These are phyloP conservation scores for Puffinus mauretanicus DNA, from an alignment of 2,113 vertebrate genomes.

Conservation along the genomic window DNA sequence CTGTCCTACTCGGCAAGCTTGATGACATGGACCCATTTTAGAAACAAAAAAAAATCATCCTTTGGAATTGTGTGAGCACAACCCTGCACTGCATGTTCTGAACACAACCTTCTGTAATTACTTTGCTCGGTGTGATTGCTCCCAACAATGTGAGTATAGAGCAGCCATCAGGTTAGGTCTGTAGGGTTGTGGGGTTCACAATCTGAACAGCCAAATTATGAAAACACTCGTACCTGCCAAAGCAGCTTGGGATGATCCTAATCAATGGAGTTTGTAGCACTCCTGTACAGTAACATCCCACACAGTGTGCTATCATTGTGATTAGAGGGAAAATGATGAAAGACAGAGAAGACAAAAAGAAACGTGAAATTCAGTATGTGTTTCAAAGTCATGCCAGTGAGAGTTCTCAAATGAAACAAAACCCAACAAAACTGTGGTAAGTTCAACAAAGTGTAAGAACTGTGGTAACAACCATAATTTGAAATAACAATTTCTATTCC, in stretches of 20 bases:
- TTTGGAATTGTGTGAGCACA: background rate
- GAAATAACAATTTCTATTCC: background rate
- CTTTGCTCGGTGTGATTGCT: background rate
- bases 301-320: accelerated
- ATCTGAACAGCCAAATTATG: background rate
- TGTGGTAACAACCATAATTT: background rate
- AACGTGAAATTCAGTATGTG: background rate
- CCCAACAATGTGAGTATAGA: background rate
- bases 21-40: background rate
- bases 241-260: background rate
- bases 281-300: background rate
- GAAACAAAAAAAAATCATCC: background rate
- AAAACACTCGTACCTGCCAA: background rate
- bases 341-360: background rate
- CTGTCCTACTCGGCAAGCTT: background rate
- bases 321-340: background rate
- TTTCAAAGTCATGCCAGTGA: background rate
- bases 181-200: background rate
- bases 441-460: background rate
- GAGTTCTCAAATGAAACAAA: background rate
- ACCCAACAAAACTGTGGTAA: accelerated
- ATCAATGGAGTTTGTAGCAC: background rate
- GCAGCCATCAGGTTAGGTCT: background rate
- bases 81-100: background rate
- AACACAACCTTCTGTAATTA: background rate